Evolutionary conservation across 2,113 vertebrate genomes (phyloP), one percentile per base, ranked within the genome.

Genomic region (Beaufortia kweichowensis): DNA sequence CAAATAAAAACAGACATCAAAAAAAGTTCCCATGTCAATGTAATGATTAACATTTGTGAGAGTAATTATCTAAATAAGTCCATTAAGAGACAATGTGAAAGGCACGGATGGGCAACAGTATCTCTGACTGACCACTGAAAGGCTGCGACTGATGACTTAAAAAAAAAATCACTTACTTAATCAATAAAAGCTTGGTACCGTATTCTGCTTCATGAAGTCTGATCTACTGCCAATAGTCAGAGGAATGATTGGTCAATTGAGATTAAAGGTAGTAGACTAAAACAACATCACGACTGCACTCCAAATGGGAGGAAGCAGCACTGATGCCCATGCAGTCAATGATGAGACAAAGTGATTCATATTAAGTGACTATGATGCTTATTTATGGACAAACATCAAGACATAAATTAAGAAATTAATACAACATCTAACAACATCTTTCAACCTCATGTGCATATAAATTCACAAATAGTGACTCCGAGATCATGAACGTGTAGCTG

Each of bases 1-100:
- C 43, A 46, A 46, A 15, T 46, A 46, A 46, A 46, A 3, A 15
- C n/a, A 46, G 43, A 46, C 15, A 17, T 46, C 43, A 46, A 17
- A 46, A 46, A 65, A 77, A 10, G 35, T 33, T 21, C 46, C 24
- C 35, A 14, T 29, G 64, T 85, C 79, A 72, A 82, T 85, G 77
- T 76, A 75, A 88, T 86, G 83, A 80, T 63, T 66, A 73, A 70
- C 57, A 74, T 83, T 84, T 84, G 81, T 62, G 76, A 76, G 78
- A 77, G 78, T 87, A 75, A 89, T 87, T 87, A 78, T 75, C 71
- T 71, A 83, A 85, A 84, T 85, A 84, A 86, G 84, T 79, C 80
- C 68, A 80, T 86, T 82, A 87, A 79, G 48, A 62, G 57, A 83
- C 85, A 24, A 63, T 67, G 81, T 76, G 69, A 70, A 48, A 46